Evolutionary conservation across 2,797 vertebrate species (phyloP), one percentile per base, ranked within the genome.

Genomic region (Discoglossus pictus): DNA sequence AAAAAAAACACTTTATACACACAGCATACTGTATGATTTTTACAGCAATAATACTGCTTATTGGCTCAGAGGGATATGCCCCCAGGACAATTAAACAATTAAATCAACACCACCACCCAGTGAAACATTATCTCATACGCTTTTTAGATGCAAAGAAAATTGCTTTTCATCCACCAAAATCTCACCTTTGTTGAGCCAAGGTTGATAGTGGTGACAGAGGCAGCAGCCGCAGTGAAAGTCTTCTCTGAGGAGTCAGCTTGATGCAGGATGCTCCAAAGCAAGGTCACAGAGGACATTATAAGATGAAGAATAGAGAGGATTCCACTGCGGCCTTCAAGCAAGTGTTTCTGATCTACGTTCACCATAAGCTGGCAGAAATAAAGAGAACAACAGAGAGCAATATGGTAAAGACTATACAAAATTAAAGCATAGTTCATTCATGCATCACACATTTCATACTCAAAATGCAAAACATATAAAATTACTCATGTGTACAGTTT

Each of bases 281-380:
- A 78, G 0, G 96, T 98, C 78, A 99, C 97, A 0, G 97, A 98
- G 1, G 96, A 95, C 95, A 99, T 95, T 78, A 99, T 98, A 85
- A 96, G 94, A 77, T 97, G 96, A 59, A 99, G 91, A 74, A 99
- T 96, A 13, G 95, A 99, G 1, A 99, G 90, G 75, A 98, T 97
- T 17, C 96, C 96, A 50, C 91, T 93, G 31, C 97, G 96, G 5
- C 96, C 97, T 82, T 99, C 96, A 5, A 93, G 77, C 67, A 99
- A 83, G 79, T 98, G 92, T 77, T 99, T 99, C 82, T 98, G 95
- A 82, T 99, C 93, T 39, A 98, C 93, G 5, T 83, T 95, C 64
- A 93, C 92, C 80, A 97, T 91, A 69, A 96, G 89, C 96, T 98
- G 79, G 60, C n/a, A 51, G 17, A 54, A 16, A 54, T 10, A 27